Percentiles rank a stretch among this genome's conserved stretches.
These are phyloP conservation scores for Erynnis tages DNA, from an alignment of 2,888 invertebrate genomes.

Conservation along the genomic window DNA sequence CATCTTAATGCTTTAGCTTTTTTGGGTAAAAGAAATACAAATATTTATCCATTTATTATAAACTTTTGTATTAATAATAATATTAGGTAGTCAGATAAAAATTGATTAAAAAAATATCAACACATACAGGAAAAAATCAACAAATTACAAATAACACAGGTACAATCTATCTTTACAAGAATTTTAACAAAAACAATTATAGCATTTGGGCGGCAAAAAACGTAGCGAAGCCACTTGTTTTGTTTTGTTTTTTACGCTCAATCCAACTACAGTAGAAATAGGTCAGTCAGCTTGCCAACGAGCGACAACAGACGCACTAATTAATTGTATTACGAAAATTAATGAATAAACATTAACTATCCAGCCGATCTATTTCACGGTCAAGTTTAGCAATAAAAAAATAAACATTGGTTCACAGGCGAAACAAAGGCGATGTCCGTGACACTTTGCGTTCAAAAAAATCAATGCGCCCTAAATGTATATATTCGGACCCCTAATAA, in stretches of 20 bases:
- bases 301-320: not conserved
- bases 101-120: too few species aligned
- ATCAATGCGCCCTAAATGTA: slow-evolving; percentile 53
- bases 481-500: not conserved
- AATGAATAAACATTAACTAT: slow-evolving; percentile 52
- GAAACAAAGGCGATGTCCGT: slow-evolving; percentile 66
- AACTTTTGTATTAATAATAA: too few species aligned
- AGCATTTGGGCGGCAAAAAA: slow-evolving; percentile 12
- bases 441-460: slow-evolving; percentile 61
- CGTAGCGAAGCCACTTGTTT: too few species aligned
- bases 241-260: slow-evolving; percentile 5
- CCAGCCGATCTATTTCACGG: slow-evolving; percentile 68
- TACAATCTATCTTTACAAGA: too few species aligned
- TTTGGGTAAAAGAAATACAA: too few species aligned
- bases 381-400: slow-evolving; percentile 73
- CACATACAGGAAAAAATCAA: too few species aligned
- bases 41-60: too few species aligned
- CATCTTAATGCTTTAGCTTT: too few species aligned
- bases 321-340: slow-evolving; percentile 35
- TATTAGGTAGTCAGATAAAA: too few species aligned
- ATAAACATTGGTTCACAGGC: slow-evolving; percentile 53
- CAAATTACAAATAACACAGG: too few species aligned
- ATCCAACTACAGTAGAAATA: slow-evolving; percentile 8
- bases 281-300: slow-evolving; percentile 8
- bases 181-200: not conserved